Base-by-base conservation (phyloP, 2,888 invertebrate genomes). In the Sphinx pinastri region DNA sequence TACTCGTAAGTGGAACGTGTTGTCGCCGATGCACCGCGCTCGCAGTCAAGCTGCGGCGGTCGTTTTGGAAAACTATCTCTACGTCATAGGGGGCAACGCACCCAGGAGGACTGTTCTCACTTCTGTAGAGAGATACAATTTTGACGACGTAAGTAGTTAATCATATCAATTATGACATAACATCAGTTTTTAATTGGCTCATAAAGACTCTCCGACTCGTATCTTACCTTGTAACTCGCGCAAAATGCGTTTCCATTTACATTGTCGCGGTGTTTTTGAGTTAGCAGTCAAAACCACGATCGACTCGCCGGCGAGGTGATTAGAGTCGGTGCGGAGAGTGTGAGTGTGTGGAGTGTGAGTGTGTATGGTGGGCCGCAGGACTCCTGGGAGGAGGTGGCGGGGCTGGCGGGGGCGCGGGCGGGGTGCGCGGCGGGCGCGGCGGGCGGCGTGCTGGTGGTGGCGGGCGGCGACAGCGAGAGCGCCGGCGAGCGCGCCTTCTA, bases 1-100 rank as follows among this genome's bases (percentile, higher is more conserved):
- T 45, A 96, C 97, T 4, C 95, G 96, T 78, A 97, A 97, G 86
- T 98, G 98, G 98, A 95, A 94, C 71, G 91, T 95, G 67, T 92
- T 98, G 79, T 95, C 97, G 14, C 95, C 96, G 47, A 97, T 98
- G 97, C 95, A 96, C 55, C 96, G 96, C 68, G 96, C 97, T 47
- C 96, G 98, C 73, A 97, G 97, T 73, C 98, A 98, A 94, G 97
- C 98, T 95, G 98, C 98, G 57, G 97, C 98, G 68, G 97, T 97
- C n/a, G 96, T 98, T 69, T 93, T 98, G 54, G 97, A 97, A 87
- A 96, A 96, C 77, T 95, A 96, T 83, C 95, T 99, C 68, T 99
- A 98, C 88, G 98, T 97, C 16, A 97, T 98, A 66, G 98, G 98
- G 19, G 98, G 98, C 4, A 98, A 97, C 85, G 97, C 97, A 84